phyloP scores from a whole-genome alignment of 1,140 invertebrate genomes.

The Zaprionus tsacasi region DNA sequence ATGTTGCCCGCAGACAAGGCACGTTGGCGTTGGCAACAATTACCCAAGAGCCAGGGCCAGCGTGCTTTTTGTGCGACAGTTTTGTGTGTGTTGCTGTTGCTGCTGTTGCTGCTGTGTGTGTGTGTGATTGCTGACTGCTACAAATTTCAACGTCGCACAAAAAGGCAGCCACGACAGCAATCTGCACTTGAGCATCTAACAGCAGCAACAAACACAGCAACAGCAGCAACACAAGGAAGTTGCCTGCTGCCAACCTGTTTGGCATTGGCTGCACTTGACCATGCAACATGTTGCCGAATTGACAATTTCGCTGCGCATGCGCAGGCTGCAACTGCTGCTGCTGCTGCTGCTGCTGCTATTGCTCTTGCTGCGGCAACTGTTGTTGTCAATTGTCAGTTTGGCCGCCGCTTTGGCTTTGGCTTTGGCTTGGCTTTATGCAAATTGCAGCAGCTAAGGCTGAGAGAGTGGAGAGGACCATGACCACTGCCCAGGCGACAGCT shows the following conservation, averaged over 20 bases:
- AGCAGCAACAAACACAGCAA: conserved; percentile 38
- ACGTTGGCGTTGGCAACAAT: conserved; percentile 64
- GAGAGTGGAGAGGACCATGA: conserved; percentile 38
- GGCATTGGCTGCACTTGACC: conserved; percentile 65
- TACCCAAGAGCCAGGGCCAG: conserved; percentile 25
- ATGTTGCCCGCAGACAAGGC: conserved; percentile 48
- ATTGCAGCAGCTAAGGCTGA: conserved; percentile 56
- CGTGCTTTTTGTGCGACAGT: conserved; percentile 36
- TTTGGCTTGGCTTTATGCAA: conserved; percentile 65
- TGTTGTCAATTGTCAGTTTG: conserved; percentile 79
- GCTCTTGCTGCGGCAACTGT: conserved; percentile 37
- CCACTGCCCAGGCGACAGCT: conserved; percentile 15
- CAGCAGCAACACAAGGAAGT: conserved; percentile 62
- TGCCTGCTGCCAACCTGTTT: conserved; percentile 72
- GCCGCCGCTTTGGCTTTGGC: neutral
- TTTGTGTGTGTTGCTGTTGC: conserved; percentile 17
- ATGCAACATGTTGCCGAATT: conserved; percentile 80
- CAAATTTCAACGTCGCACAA: conserved; percentile 77
- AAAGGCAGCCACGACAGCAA: conserved; percentile 63
- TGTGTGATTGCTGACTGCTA: conserved; percentile 72
- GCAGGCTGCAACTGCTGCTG: conserved; percentile 48
- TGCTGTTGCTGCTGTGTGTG: conserved; percentile 26
- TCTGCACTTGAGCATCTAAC: conserved; percentile 73
- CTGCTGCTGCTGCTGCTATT: conserved; percentile 26
- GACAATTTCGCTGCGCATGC: conserved; percentile 74